phyloP scores from a whole-genome alignment of 2,888 invertebrate genomes.

The Megastigmus dorsalis region DNA sequence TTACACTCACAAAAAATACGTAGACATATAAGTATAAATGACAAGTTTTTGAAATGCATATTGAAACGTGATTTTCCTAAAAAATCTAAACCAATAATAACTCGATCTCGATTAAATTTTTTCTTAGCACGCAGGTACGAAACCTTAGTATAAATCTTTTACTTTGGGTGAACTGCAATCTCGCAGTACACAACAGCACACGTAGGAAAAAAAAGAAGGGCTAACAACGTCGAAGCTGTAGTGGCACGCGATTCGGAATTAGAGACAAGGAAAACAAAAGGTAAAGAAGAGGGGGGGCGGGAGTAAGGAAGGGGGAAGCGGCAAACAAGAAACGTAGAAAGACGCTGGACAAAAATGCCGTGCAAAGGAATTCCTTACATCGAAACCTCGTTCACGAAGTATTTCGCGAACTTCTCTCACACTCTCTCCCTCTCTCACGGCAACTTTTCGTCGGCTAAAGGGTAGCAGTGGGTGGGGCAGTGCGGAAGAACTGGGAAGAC shows the following conservation, averaged over 20 bases:
- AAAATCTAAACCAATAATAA: too few relatives aligned
- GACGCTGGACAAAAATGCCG: constrained; percentile 37
- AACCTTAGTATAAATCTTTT: too few relatives aligned
- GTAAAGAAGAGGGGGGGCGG: background rate
- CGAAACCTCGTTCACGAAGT: constrained; percentile 44
- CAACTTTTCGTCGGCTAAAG: too few relatives aligned
- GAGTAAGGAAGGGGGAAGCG: background rate
- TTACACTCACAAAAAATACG: too few relatives aligned
- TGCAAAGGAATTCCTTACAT: constrained; percentile 46
- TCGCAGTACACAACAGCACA: background rate
- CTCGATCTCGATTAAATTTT: too few relatives aligned
- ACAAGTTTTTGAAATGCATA: too few relatives aligned
- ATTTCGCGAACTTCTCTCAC: constrained; percentile 49
- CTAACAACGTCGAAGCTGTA: constrained; percentile 1
- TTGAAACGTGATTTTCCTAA: too few relatives aligned
- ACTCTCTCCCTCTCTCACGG: constrained; percentile 54
- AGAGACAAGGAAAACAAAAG: background rate
- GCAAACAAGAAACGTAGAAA: constrained; percentile 20
- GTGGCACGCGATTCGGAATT: constrained; percentile 29
- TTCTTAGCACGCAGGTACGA: too few relatives aligned
- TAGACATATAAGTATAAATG: too few relatives aligned
- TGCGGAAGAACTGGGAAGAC: constrained; percentile 16
- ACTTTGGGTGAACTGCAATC: background rate
- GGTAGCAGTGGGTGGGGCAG: background rate
- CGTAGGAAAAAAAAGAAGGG: background rate